phyloP scores from a whole-genome alignment of 2,113 vertebrate genomes.

The Pseudois nayaur region DNA sequence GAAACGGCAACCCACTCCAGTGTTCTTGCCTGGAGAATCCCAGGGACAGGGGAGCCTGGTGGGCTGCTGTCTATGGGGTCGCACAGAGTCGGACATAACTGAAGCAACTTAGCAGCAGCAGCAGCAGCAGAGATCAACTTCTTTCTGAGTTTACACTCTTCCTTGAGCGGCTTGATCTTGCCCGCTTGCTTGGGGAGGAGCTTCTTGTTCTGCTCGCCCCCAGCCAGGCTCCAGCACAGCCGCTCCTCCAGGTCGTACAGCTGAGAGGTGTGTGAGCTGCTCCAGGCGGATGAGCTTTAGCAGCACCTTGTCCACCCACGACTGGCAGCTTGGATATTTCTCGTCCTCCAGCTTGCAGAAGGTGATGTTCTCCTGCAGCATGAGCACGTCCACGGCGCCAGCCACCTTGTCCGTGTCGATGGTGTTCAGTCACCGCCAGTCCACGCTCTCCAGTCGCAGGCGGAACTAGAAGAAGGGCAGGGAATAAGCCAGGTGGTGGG shows the following conservation, averaged over 20 bases:
- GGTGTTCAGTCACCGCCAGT: slow-evolving; percentile 91
- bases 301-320: slow-evolving; percentile 89
- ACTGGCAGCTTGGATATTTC: slow-evolving; percentile 91
- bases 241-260: slow-evolving; percentile 84
- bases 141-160: slow-evolving; percentile 89
- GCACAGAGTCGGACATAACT: too few relatives aligned
- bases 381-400: slow-evolving; percentile 88
- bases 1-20: too few relatives aligned
- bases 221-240: slow-evolving; percentile 72
- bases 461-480: slow-evolving; percentile 89
- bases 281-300: slow-evolving; percentile 91
- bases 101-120: too few relatives aligned
- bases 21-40: too few relatives aligned
- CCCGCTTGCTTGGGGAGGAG: slow-evolving; percentile 79
- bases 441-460: slow-evolving; percentile 84
- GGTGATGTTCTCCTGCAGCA: slow-evolving; percentile 92
- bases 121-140: slow-evolving; percentile 38
- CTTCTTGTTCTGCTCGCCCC: slow-evolving; percentile 80
- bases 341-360: slow-evolving; percentile 93
- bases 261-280: slow-evolving; percentile 88
- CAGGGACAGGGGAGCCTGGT: too few relatives aligned
- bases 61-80: too few relatives aligned
- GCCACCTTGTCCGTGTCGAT: slow-evolving; percentile 90
- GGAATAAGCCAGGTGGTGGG: slow-evolving; percentile 82
- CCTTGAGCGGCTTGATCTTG: slow-evolving; percentile 82